phyloP scores from a whole-genome alignment of 35 echinoderm and acorn worm species.

The Heliocidaris tuberculata region DNA sequence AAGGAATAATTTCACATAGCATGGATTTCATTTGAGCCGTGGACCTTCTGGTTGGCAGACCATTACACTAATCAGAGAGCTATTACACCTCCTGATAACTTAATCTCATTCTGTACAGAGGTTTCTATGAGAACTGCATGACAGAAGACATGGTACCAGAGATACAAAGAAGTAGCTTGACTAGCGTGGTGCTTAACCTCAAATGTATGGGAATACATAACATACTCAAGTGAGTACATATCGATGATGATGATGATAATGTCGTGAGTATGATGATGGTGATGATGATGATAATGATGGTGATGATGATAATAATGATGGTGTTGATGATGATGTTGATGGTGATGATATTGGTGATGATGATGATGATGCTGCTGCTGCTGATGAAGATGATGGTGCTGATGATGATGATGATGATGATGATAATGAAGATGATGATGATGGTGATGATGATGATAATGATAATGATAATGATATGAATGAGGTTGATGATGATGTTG shows the following conservation, averaged over 20 bases:
- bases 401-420: constrained; percentile 21
- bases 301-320: not conserved
- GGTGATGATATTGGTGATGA: not conserved
- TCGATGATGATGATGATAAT: not conserved
- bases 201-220: constrained; percentile 98
- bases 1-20: no score
- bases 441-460: not conserved
- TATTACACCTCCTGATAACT: not conserved
- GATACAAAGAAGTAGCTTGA: constrained; percentile 89
- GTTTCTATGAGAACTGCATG: constrained; percentile 91
- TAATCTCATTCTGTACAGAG: constrained; percentile 59
- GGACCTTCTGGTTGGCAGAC: no score
- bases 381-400: not conserved
- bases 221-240: constrained; percentile 81
- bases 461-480: not conserved
- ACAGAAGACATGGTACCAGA: constrained; percentile 91
- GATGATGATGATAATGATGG: not conserved
- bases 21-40: no score
- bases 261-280: not conserved
- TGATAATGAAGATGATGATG: not conserved
- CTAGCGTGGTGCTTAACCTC: constrained; percentile 90
- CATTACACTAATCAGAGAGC: no score
- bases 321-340: not conserved
- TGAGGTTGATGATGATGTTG: not conserved
- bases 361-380: not conserved